phyloP scores from a whole-genome alignment of 2,113 vertebrate genomes.

The Lagopus muta region DNA sequence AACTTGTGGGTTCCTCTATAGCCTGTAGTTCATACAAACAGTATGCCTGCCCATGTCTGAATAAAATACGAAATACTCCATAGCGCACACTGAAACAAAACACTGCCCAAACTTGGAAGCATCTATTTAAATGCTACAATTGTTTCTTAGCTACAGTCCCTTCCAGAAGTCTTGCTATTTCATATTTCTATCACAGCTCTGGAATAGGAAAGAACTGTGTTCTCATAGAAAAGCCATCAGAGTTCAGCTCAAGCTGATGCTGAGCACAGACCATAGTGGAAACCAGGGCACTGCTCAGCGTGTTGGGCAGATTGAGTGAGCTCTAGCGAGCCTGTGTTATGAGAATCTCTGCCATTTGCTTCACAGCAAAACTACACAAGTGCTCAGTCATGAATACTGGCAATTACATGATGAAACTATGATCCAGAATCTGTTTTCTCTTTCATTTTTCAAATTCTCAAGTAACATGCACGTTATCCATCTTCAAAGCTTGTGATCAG shows the following conservation, averaged over 20 bases:
- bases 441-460: not conserved
- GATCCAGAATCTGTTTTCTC: not conserved
- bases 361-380: not conserved
- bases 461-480: not conserved
- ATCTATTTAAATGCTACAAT: not conserved
- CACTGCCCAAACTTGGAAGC: not conserved
- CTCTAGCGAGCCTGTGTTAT: fast-evolving
- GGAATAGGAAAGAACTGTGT: not conserved
- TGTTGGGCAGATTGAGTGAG: not conserved
- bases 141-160: not conserved
- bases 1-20: not conserved
- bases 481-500: not conserved
- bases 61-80: not conserved
- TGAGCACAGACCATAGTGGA: fast-evolving
- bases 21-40: not conserved
- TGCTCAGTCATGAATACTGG: not conserved
- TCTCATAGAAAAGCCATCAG: not conserved
- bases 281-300: not conserved
- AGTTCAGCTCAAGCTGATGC: not conserved
- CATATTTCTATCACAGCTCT: not conserved
- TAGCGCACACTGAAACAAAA: not conserved
- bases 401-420: not conserved
- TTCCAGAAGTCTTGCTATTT: not conserved
- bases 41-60: not conserved
- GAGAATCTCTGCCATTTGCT: not conserved